Percentiles rank a stretch among this genome's conserved stretches.
These are phyloP conservation scores for Osmerus eperlanus DNA, from an alignment of 2,113 vertebrate genomes.

Conservation along the genomic window DNA sequence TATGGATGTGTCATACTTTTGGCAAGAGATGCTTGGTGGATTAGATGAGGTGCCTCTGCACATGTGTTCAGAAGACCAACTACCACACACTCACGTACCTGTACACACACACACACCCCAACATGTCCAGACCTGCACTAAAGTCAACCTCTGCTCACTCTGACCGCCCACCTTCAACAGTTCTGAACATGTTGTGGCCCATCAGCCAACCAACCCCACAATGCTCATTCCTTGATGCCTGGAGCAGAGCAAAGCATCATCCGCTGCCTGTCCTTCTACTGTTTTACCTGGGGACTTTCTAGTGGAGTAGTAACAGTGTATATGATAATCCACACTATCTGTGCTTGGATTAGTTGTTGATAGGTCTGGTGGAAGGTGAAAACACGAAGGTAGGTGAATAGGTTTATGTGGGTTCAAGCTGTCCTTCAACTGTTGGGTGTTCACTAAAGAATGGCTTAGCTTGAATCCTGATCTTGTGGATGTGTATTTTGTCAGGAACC, in stretches of 20 bases:
- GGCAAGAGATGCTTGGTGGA: background rate
- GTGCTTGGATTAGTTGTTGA: slow-evolving; percentile 1
- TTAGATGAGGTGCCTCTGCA: background rate
- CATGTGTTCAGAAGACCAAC: background rate
- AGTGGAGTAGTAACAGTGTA: background rate
- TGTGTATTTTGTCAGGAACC: too few relatives aligned
- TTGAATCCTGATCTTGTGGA: background rate
- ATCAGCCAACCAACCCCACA: background rate
- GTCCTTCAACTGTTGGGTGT: background rate
- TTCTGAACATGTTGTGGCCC: slow-evolving; percentile 48
- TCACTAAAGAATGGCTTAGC: background rate
- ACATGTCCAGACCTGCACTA: slow-evolving; percentile 43
- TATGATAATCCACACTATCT: background rate
- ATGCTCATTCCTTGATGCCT: slow-evolving; percentile 15
- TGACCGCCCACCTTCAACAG: slow-evolving; percentile 45
- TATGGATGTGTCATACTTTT: slow-evolving; percentile 2
- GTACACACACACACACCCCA: slow-evolving; percentile 16
- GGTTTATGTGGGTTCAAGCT: background rate
- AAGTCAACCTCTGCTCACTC: slow-evolving; percentile 15
- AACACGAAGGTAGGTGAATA: slow-evolving; percentile 28
- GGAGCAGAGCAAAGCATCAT: background rate
- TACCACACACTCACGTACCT: slow-evolving; percentile 13
- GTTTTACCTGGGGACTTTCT: slow-evolving; percentile 11
- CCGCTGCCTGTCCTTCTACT: slow-evolving; percentile 2
- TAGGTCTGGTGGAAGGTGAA: background rate